Evolutionary conservation across 2,797 vertebrate genomes (phyloP).

Genomic region (Neosalanx taihuensis): DNA sequence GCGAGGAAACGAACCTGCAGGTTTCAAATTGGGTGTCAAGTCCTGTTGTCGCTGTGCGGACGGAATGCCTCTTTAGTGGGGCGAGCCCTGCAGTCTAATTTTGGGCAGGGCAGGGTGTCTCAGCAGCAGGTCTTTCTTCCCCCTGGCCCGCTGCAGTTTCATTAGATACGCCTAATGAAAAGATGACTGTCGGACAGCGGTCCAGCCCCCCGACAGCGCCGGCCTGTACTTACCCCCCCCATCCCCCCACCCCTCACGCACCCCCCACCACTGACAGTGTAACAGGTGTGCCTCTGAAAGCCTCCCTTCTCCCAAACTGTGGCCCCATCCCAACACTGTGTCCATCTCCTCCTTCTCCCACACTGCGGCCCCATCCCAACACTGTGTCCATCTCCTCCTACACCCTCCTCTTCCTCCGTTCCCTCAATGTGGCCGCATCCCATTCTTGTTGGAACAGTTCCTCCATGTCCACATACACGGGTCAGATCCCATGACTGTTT

Average conservation of each 20-base stretch:
- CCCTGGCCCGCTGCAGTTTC: conserved; percentile 70
- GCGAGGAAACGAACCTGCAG: conserved; percentile 53
- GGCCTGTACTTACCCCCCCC: conserved; percentile 71
- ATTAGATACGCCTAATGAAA: conserved; percentile 83
- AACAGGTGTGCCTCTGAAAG: conserved; percentile 64
- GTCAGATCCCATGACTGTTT: not conserved
- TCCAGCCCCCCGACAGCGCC: conserved; percentile 60
- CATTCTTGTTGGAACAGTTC: not conserved
- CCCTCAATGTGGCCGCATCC: not conserved
- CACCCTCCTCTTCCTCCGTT: conserved; percentile 10
- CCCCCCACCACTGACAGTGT: not conserved
- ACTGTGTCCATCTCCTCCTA: not conserved
- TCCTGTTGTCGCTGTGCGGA: conserved; percentile 71
- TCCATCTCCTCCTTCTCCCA: too few relatives aligned
- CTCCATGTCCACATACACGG: not conserved
- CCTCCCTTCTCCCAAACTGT: not conserved
- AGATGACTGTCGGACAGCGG: conserved; percentile 68
- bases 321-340: too few relatives aligned
- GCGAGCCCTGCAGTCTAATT: conserved; percentile 71
- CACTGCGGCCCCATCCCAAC: too few relatives aligned
- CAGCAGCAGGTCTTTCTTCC: conserved; percentile 74
- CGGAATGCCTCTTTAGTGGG: conserved; percentile 77
- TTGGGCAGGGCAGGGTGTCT: conserved; percentile 73
- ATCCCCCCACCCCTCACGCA: conserved; percentile 20
- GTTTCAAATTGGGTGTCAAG: conserved; percentile 73